A percentile compares a stretch with the other conserved stretches of the same genome.
Conservation (phyloP, 1,140 invertebrate genomes). For the Sogatella furcifera region DNA sequence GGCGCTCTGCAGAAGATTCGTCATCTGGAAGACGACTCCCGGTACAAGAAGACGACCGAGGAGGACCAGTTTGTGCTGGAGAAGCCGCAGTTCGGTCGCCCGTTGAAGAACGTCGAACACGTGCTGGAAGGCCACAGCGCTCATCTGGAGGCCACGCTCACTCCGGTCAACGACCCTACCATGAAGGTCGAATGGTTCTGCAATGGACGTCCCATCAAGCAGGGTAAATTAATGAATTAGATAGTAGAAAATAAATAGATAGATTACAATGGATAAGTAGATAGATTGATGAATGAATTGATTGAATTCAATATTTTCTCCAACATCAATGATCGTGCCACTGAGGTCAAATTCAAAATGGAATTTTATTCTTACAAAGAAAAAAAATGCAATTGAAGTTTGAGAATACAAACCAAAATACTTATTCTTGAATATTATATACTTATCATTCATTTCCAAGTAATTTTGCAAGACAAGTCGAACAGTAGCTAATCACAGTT, state of each 20-base stretch:
- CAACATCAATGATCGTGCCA: no score
- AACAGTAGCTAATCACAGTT: no score
- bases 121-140: constrained; percentile 79
- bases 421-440: no score
- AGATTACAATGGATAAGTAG: no score
- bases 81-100: constrained; percentile 78
- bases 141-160: constrained; percentile 90
- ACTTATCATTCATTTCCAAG: no score
- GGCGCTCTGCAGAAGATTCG: constrained; percentile 85
- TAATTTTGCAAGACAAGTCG: no score
- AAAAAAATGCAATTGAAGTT: no score
- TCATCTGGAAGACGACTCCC: constrained; percentile 78
- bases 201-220: constrained; percentile 80
- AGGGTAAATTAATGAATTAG: constrained; percentile 39
- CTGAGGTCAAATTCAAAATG: no score
- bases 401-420: no score
- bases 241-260: not conserved
- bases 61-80: constrained; percentile 66
- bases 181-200: constrained; percentile 94
- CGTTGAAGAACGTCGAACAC: constrained; percentile 73
- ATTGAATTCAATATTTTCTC: no score
- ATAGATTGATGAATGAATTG: no score
- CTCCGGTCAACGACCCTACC: constrained; percentile 88
- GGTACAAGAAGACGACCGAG: constrained; percentile 53
- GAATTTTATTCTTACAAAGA: no score